Conservation (phyloP, 2,797 vertebrate species). For the Garrulus glandarius region DNA sequence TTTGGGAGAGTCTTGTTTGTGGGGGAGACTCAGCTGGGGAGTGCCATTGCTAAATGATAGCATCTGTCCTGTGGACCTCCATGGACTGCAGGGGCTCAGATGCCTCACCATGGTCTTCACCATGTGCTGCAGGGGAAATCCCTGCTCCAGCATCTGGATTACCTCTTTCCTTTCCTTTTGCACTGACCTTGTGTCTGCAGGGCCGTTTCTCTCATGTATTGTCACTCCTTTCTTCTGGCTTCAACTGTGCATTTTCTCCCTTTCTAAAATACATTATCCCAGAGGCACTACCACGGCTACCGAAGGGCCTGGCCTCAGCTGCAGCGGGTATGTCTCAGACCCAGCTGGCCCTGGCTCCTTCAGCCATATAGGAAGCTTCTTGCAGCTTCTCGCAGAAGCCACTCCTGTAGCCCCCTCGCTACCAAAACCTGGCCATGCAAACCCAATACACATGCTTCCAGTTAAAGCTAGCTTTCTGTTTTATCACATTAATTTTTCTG, state of each 20-base stretch:
- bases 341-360: background rate
- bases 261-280: background rate
- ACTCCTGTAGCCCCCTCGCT: fast-evolving
- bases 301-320: fast-evolving
- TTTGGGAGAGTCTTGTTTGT: background rate
- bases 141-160: background rate
- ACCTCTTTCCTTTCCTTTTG: background rate
- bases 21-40: background rate
- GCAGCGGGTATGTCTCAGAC: fast-evolving
- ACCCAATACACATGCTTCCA: background rate
- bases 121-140: background rate
- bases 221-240: background rate
- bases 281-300: fast-evolving
- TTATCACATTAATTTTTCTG: background rate
- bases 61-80: no score
- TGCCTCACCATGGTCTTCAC: background rate
- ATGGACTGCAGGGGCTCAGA: background rate
- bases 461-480: background rate
- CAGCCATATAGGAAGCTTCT: no score
- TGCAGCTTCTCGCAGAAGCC: background rate
- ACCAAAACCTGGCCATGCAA: background rate
- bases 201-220: background rate
- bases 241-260: no score
- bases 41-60: background rate
- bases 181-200: background rate